Conservation (phyloP, 2,113 vertebrate species). For the Ophthalmotilapia sp. region DNA sequence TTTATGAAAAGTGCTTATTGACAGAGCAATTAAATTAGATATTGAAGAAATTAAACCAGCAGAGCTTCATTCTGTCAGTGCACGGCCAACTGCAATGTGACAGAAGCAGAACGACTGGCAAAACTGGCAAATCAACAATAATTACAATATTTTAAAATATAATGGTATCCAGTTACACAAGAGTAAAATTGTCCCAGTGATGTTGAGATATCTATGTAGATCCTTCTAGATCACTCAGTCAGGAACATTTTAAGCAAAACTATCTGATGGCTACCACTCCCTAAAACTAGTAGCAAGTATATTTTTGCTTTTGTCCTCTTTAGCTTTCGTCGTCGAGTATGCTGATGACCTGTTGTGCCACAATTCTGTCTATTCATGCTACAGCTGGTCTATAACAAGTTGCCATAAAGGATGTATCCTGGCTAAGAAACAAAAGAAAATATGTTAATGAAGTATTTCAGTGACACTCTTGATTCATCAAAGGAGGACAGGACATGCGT, state of each 20-base stretch:
- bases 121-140: not conserved
- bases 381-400: not conserved
- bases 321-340: not conserved
- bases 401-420: not conserved
- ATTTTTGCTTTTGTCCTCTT: not conserved
- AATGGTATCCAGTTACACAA: not conserved
- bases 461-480: not conserved
- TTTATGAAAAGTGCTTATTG: conserved; percentile 70
- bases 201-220: not conserved
- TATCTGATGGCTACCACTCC: not conserved
- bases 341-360: not conserved
- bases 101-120: not conserved
- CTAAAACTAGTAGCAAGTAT: not conserved
- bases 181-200: not conserved
- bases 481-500: not conserved
- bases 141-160: not conserved
- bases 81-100: not conserved
- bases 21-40: conserved; percentile 64
- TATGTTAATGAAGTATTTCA: not conserved
- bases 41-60: conserved; percentile 49
- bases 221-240: not conserved
- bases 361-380: not conserved
- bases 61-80: conserved; percentile 7
- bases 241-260: not conserved
- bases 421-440: not conserved